Base-by-base conservation (phyloP, 2,888 invertebrate genomes). In the Acanthosoma haemorrhoidale region DNA sequence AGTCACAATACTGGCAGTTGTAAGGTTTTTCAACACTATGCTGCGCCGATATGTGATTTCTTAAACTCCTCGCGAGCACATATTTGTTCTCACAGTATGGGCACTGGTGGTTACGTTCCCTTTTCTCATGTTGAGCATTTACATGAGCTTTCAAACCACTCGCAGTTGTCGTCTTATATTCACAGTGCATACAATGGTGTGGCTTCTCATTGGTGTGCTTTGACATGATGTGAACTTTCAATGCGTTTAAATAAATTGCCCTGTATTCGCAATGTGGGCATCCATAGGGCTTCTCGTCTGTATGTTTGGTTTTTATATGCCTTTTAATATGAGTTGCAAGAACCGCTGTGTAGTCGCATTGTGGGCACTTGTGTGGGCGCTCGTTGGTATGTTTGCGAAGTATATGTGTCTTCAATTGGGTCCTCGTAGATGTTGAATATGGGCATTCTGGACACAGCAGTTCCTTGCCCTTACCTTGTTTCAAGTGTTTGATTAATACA, bases 201-300 rank as follows among this genome's bases (percentile, higher is more conserved):
- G 59, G 59, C 34, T 34, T 59, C 1, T 59, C 32, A 16, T 59
- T 34, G n/a, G 34, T 59, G 16, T 59, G 59, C 5, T 6, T 59
- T 4, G 34, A 21, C 59, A 59, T 59, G 16, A 59, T 59, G 16
- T 59, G 59, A 16, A 34, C 32, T 34, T 59, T 59, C 16, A 59
- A 29, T 16, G 25, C 59, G 16, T 2, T 9, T 8, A 29, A 31
- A 8, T 15, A 32, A 13, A 32, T 34, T 8, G 59, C 59, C 18
- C 29, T 59, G 3, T 32, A 59, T 18, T 59, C 59, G 9, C 59
- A 59, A 34, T 32, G 59, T 15, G 59, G 59, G 32, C 59, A 59
- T 16, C 11, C 16, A 0, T 29, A 3, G 15, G 59, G 59, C 8
- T 34, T 16, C 18, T 32, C 16, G 1, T 32, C 13, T 16, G 59